Conservation (phyloP, 2,888 invertebrate species). For the Lepetodrilus schrolli region DNA sequence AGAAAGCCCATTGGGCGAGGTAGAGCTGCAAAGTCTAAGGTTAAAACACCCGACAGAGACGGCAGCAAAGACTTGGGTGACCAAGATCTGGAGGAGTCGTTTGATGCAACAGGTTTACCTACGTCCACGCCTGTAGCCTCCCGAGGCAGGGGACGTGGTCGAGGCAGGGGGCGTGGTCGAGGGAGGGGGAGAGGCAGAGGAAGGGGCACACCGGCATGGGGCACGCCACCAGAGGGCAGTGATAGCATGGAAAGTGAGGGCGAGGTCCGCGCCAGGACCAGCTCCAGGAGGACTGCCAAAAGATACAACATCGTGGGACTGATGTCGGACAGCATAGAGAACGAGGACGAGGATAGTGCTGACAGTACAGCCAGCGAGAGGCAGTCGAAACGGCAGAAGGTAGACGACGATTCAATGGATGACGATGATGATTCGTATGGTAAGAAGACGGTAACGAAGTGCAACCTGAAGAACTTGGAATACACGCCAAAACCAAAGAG, state of each 20-base stretch:
- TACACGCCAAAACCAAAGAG: background rate
- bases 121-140: background rate
- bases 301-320: no score
- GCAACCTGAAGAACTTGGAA: background rate
- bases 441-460: background rate
- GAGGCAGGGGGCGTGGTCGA: background rate
- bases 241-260: background rate
- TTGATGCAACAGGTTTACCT: background rate
- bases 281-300: background rate
- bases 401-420: background rate
- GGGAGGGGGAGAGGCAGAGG: background rate
- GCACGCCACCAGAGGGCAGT: background rate
- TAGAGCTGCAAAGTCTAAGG: no score
- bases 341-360: background rate
- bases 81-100: background rate
- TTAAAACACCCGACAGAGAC: background rate
- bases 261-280: background rate
- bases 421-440: background rate
- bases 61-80: background rate
- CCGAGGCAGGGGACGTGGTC: background rate
- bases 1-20: no score
- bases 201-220: background rate
- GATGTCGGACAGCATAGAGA: background rate
- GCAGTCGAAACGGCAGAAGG: background rate
- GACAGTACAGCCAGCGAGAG: background rate